phyloP scores from a whole-genome alignment of 2,113 vertebrate species.

The Emydura subglobosa region DNA sequence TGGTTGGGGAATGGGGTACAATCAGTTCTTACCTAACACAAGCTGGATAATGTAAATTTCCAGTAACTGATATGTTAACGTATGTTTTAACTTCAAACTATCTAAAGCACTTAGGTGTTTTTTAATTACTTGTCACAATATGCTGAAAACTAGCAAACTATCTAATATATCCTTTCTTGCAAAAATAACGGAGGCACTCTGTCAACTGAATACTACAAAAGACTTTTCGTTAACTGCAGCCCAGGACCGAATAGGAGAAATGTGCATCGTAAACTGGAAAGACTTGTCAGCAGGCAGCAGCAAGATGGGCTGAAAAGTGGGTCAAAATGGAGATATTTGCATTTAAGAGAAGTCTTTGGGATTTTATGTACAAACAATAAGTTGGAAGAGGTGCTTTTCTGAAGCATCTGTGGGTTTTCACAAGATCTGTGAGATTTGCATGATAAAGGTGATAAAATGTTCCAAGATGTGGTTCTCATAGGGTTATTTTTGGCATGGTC shows the following conservation, averaged over 20 bases:
- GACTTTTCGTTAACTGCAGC: background rate
- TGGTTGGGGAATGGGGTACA: background rate
- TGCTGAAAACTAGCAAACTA: background rate
- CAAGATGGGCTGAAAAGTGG: background rate
- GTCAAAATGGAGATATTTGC: background rate
- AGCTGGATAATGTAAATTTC: background rate
- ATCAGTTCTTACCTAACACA: background rate
- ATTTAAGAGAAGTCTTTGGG: background rate
- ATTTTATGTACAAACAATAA: background rate
- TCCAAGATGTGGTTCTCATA: background rate
- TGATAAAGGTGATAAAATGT: background rate
- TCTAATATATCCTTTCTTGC: background rate
- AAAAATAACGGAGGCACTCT: background rate
- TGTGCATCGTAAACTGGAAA: background rate
- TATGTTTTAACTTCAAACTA: background rate
- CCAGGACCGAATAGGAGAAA: background rate
- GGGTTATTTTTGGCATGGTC: background rate
- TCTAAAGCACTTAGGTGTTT: fast-evolving
- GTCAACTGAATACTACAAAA: background rate
- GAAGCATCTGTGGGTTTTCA: background rate
- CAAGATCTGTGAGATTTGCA: background rate
- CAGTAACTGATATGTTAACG: background rate
- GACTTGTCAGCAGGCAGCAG: background rate
- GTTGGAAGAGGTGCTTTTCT: background rate
- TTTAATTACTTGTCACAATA: background rate